Evolutionary conservation across 2,888 invertebrate species (phyloP).

Genomic region (Dasysyrphus tricinctus): DNA sequence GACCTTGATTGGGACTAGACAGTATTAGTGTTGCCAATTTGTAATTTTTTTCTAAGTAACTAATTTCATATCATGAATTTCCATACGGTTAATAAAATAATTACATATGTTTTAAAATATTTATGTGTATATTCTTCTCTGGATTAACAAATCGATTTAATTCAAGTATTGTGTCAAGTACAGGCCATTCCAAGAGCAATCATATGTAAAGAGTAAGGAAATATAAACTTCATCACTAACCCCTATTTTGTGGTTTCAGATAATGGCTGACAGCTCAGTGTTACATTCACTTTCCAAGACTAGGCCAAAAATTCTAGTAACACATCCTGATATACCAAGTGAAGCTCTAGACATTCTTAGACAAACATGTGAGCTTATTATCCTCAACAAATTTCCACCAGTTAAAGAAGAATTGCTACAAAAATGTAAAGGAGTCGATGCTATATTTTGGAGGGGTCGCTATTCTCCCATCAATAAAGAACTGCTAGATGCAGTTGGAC

Average conservation of each 20-base stretch:
- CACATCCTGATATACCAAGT: slow-evolving; percentile 2
- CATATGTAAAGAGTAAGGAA: too few relatives aligned
- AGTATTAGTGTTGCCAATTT: too few relatives aligned
- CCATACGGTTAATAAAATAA: too few relatives aligned
- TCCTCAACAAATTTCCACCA: neutral
- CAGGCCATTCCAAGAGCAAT: too few relatives aligned
- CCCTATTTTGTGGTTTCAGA: neutral
- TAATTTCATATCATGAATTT: too few relatives aligned
- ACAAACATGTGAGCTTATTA: neutral
- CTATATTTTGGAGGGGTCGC: slow-evolving; percentile 9
- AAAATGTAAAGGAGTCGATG: slow-evolving; percentile 30
- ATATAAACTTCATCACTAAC: neutral
- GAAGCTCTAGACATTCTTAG: slow-evolving; percentile 1
- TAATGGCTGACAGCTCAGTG: neutral
- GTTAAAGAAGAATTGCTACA: neutral
- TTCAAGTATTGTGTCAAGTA: too few relatives aligned
- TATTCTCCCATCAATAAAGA: neutral
- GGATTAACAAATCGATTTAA: too few relatives aligned
- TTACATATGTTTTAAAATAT: too few relatives aligned
- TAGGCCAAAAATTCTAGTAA: neutral
- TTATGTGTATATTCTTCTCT: too few relatives aligned
- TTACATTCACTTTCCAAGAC: neutral
- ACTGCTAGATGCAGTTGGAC: slow-evolving; percentile 83
- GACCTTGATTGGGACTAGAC: too few relatives aligned
- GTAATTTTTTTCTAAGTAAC: too few relatives aligned